A percentile compares a stretch with the other conserved stretches of the same genome.
phyloP scores from a whole-genome alignment of 2,113 vertebrate species.

The Paradoxurus hermaphroditus region DNA sequence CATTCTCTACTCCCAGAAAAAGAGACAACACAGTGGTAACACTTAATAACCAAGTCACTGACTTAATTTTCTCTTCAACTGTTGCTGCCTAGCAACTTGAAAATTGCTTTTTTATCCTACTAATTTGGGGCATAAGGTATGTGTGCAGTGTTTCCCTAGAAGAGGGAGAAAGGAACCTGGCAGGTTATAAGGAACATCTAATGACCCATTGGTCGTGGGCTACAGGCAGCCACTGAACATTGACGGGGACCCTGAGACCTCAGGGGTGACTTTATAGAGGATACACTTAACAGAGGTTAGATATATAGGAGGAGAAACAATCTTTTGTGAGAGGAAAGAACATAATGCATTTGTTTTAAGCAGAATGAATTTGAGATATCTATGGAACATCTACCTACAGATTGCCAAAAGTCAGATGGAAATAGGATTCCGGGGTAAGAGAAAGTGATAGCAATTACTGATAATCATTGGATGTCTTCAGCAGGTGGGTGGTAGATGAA shows the following conservation, averaged over 20 bases:
- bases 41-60: constrained; percentile 71
- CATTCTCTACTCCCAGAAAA: not conserved
- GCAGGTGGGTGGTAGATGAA: constrained; percentile 16
- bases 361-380: not conserved
- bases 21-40: constrained; percentile 10
- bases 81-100: constrained; percentile 81
- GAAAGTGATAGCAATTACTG: constrained; percentile 30
- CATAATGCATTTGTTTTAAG: constrained; percentile 9
- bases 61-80: constrained; percentile 73
- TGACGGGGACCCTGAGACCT: not conserved
- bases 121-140: constrained; percentile 65
- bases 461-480: constrained; percentile 29
- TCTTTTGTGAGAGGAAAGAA: not conserved
- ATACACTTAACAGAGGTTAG: not conserved
- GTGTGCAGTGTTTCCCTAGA: not conserved
- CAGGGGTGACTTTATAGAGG: not conserved
- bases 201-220: not conserved
- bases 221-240: not conserved
- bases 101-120: constrained; percentile 77
- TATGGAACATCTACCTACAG: constrained; percentile 33
- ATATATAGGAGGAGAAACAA: not conserved
- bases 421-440: constrained; percentile 5
- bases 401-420: constrained; percentile 27
- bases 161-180: not conserved
- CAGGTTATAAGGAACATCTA: not conserved